Evolutionary conservation across 2,888 invertebrate species (phyloP), one percentile per base, ranked within the genome.

Genomic region (Osedax frankpressi): DNA sequence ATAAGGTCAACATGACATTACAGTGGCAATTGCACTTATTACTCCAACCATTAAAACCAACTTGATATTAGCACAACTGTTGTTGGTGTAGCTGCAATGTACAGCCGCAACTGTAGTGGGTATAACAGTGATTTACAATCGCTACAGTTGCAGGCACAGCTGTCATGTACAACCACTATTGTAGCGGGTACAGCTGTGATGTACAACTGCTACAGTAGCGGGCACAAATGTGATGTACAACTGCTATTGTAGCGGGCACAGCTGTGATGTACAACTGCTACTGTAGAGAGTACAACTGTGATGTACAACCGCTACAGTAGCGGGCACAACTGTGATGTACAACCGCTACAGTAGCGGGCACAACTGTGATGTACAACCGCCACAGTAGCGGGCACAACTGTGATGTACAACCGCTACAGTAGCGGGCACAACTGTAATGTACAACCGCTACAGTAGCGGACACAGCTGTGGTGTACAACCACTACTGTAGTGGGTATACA

Each of bases 231-330:
- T 65, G n/a, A 65, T 65, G 65, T 65, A 65, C 65, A 24, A 65
- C 65, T 24, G 65, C 65, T 65, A 65, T 19, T 65, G 65, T 65
- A 65, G 24, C 1, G 1, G 65, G 24, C 19, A 65, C 65, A 65
- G 25, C 65, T 65, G 65, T 65, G 65, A 65, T 25, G 65, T 65
- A 65, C 65, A 24, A 65, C 65, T 2, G 24, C 65, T 65, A 24
- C 65, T 24, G 65, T 65, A 65, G 65, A 1, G n/a, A 1, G 24
- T 24, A 24, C 65, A 65, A 19, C 65, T 65, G 65, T n/a, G 65
- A 65, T 65, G 65, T 65, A 65, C 65, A 24, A 65, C 65, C 1
- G 65, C 65, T 65, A 65, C 65, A 14, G 65, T 65, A 65, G 3
- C 24, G n/a, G 26, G 24, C 19, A 25, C 24, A 65, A 19, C 65